Evolutionary conservation across 2,888 invertebrate genomes (phyloP), one percentile per base, ranked within the genome.

Genomic region (Latheticus oryzae): DNA sequence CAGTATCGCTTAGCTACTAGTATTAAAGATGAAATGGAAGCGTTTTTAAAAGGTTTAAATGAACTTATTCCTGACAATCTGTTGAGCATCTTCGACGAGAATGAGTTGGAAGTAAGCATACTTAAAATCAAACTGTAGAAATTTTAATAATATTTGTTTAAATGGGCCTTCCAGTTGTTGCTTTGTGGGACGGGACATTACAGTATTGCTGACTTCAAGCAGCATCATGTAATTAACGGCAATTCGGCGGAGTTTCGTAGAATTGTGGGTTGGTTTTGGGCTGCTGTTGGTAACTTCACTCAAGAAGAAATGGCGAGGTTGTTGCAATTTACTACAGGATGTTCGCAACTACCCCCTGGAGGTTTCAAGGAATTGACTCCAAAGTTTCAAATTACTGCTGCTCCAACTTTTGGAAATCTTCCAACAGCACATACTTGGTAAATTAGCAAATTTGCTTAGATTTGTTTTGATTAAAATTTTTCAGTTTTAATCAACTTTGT

Each of bases 351-450:
- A 73, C 96, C 93, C 13, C 89, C 93, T 0, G 94, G 93, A 19
- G 96, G 95, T 7, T 96, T 96, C 54, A 81, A 86, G 78, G 95
- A 96, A 75, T 83, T 96, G 17, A 90, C 88, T 78, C 97, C 97
- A 1, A 87, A 92, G 54, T 95, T 96, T 81, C 95, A 95, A 79
- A 90, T 97, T 62, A 92, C 93, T 1, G 91, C 94, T 4, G 91
- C 94, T 42, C 92, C 93, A 0, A 90, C 92, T 13, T 92, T 90
- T 80, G 95, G 94, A 56, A 93, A 91, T 73, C 82, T 97, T 69
- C 96, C 96, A 32, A 94, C 95, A 1, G 95, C 96, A 16, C 96
- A 97, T 80, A 96, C 95, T 40, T 96, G 95, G 91, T 90, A 79
- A 77, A 80, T 76, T 8, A 5, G 28, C 1, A 26, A 26, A 2